phyloP scores from a whole-genome alignment of 1,140 invertebrate genomes.

The Diabrotica undecimpunctata region DNA sequence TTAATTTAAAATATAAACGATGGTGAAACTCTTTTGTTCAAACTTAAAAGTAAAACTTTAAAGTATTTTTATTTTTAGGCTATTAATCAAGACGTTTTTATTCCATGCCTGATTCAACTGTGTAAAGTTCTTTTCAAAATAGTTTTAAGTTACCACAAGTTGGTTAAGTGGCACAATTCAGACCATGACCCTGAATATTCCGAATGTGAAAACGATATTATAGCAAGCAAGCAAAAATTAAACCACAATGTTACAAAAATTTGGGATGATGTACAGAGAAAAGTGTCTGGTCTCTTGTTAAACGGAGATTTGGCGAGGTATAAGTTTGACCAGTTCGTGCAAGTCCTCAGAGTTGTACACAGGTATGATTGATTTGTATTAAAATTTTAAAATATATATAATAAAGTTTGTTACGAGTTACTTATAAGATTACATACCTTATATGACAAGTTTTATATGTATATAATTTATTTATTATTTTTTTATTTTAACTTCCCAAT shows the following conservation, averaged over 20 bases:
- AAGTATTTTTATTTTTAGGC: constrained; percentile 50
- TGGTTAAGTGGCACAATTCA: constrained; percentile 73
- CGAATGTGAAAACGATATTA: constrained; percentile 57
- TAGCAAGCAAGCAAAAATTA: constrained; percentile 78
- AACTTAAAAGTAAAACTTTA: background rate
- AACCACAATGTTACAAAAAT: constrained; percentile 79
- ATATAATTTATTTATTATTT: constrained; percentile 1
- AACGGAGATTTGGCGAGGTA: constrained; percentile 75
- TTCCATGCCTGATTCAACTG: constrained; percentile 75
- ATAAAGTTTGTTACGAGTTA: background rate
- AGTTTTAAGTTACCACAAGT: constrained; percentile 75
- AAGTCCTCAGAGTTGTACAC: constrained; percentile 82
- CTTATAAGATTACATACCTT: background rate
- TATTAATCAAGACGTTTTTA: constrained; percentile 72
- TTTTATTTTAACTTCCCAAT: too few relatives aligned
- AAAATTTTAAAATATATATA: constrained; percentile 3
- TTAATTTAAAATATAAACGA: too few relatives aligned
- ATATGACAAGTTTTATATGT: background rate
- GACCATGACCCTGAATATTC: constrained; percentile 17
- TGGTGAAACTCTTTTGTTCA: too few relatives aligned
- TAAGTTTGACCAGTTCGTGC: constrained; percentile 93
- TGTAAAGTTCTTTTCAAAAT: constrained; percentile 82
- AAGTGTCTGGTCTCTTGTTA: constrained; percentile 76
- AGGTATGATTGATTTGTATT: constrained; percentile 50
- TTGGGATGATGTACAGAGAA: constrained; percentile 93